Base-by-base conservation (phyloP, 2,888 invertebrate species). In the Pammene fasciana region DNA sequence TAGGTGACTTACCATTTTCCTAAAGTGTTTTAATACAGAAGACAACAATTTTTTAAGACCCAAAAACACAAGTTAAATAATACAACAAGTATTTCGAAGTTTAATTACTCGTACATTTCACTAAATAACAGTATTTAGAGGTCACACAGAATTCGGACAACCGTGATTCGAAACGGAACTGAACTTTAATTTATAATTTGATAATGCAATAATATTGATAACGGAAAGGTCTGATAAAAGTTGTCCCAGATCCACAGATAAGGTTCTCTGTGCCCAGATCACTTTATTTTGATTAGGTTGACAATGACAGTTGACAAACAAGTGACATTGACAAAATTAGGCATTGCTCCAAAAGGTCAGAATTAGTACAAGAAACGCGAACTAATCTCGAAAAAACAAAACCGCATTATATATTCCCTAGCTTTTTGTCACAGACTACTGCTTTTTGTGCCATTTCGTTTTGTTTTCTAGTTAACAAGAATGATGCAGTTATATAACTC, bases 141-240 rank as follows among this genome's bases (percentile, higher is more conserved):
- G 41, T 7, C 9, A 13, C 16, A 36, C n/a, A 8, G 16, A 8
- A 14, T 56, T 36, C 11, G n/a, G 46, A 59, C 46, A 38, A 68
- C 14, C 6, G 16, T 50, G n/a, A 57, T 52, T 56, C 36, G 45
- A 65, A 46, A 54, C 70, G 70, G 70, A 70, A 70, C 65, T 70
- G 54, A 55, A 60, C 34, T 13, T n/a, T 54, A 50, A 43, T 34
- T 43, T 57, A 50, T 16, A 57, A 48, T 43, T 59, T 59, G 67
- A 65, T 70, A 60, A 52, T n/a, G 18, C n/a, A 65, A 54, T 41
- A 65, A 59, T 52, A 57, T 46, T 65, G 70, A 70, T 70, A 67
- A 56, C 46, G 10, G 43, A 18, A 57, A 54, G 46, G 46, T 26
- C 54, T 60, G 68, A 70, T 70, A 65, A 65, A 54, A 65, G 54